Evolutionary conservation across 1,140 invertebrate species (phyloP), one percentile per base, ranked within the genome.

Genomic region (Drosophila sturtevanti): DNA sequence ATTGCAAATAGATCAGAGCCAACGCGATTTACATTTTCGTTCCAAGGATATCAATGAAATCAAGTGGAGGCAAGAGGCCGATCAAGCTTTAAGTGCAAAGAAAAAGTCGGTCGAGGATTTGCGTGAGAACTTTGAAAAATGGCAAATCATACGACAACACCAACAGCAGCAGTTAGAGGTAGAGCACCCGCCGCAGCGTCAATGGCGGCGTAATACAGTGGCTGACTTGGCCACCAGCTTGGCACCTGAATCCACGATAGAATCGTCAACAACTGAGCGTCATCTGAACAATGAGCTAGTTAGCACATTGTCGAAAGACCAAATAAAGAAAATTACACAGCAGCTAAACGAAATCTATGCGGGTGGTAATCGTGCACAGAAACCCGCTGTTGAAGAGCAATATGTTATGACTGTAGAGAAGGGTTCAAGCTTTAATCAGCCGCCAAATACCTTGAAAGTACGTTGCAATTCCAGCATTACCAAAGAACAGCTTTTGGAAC

Each of bases 81-180:
- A 98, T 80, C 93, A 95, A 48, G 96, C 96, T 0, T 92, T 99
- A 52, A 93, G 95, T 86, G 95, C 95, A 41, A 97, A 97, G 90
- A 96, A 98, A 86, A 96, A 96, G 87, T 98, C 97, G 0, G 96
- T 98, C 0, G 96, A 97, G 90, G 95, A 98, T 92, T 93, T 98
- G 18, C 94, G 95, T 63, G 94, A 95, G 70, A 94, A 95, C 74
- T 96, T 97, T 77, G 93, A 94, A 80, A 76, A 77, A 34, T 70
- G 90, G 22, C 73, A 79, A n/a, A 64, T 84, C 1, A 54, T 89
- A 0, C 63, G 87, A n/a, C 74, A 78, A 18, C 73, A 92, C 58
- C 94, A 93, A 9, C 90, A 91, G 18, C 91, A 92, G 3, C 92
- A 92, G n/a, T 95, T 94, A 84, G 96, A 96, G 78, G 93, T 93